Evolutionary conservation across 2,888 invertebrate genomes (phyloP).

Genomic region (Cotesia congregata): DNA sequence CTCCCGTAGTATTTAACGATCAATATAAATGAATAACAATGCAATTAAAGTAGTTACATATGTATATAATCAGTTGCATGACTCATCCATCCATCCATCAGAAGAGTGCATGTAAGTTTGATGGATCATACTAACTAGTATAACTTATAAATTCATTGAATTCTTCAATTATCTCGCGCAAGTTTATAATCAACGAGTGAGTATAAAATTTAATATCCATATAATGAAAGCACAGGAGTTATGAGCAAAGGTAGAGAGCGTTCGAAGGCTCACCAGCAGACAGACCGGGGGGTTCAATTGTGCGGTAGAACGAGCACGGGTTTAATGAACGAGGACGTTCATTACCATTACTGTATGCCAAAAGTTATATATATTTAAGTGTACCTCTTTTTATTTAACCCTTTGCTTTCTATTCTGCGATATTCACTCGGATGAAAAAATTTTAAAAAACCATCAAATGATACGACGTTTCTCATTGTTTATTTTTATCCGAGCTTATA

Average conservation of each 20-base stretch:
- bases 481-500: too few species aligned
- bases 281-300: background rate
- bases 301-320: constrained; percentile 4
- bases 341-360: constrained; percentile 5
- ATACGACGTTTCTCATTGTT: background rate
- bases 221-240: background rate
- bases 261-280: background rate
- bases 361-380: constrained; percentile 6
- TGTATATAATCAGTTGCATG: background rate
- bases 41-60: background rate
- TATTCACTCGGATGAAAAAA: background rate
- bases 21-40: background rate
- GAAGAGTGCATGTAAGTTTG: background rate
- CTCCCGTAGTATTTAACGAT: background rate
- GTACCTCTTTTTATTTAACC: constrained; percentile 1
- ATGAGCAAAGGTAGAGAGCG: background rate
- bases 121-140: background rate
- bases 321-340: constrained; percentile 33
- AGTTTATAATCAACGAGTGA: constrained; percentile 13
- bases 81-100: background rate
- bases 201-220: background rate
- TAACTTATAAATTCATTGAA: constrained; percentile 12
- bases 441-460: background rate
- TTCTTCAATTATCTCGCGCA: constrained; percentile 25
- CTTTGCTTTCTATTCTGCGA: background rate